Conservation (phyloP, 1,140 invertebrate genomes). For the Ylistrum balloti region DNA sequence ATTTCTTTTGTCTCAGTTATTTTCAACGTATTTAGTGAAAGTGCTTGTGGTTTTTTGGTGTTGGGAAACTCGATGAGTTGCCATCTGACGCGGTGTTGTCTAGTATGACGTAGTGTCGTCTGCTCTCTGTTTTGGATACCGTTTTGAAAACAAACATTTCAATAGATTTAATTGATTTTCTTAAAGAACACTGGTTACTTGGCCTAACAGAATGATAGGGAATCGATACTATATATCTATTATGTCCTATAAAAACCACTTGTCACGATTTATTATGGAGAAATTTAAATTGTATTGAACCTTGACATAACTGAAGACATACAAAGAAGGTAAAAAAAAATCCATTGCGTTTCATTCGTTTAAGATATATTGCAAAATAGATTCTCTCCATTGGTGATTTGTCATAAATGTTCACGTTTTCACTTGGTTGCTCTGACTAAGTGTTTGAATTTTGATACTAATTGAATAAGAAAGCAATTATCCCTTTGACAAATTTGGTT, state of each 20-base stretch:
- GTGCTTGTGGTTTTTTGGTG: not conserved
- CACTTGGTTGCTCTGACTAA: too few relatives aligned
- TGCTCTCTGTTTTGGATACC: not conserved
- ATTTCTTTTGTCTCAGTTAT: not conserved
- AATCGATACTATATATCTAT: constrained; percentile 26
- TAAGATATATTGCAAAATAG: too few relatives aligned
- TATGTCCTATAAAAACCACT: not conserved
- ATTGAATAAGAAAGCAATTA: too few relatives aligned
- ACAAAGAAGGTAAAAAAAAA: not conserved
- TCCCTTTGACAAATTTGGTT: too few relatives aligned
- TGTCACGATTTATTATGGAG: not conserved
- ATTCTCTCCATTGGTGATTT: too few relatives aligned
- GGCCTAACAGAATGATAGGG: not conserved
- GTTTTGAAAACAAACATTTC: constrained; percentile 1
- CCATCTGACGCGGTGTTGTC: not conserved
- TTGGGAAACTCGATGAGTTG: not conserved
- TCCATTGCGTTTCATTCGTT: too few relatives aligned
- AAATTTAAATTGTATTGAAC: not conserved
- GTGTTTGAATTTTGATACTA: too few relatives aligned
- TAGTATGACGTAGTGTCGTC: not conserved
- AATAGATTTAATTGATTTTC: not conserved
- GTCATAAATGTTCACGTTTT: too few relatives aligned
- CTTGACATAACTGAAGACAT: not conserved
- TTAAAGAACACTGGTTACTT: not conserved
- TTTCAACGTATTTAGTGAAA: not conserved